phyloP scores from a whole-genome alignment of 2,888 invertebrate species.

The Hydrotaea cyrtoneurina region DNA sequence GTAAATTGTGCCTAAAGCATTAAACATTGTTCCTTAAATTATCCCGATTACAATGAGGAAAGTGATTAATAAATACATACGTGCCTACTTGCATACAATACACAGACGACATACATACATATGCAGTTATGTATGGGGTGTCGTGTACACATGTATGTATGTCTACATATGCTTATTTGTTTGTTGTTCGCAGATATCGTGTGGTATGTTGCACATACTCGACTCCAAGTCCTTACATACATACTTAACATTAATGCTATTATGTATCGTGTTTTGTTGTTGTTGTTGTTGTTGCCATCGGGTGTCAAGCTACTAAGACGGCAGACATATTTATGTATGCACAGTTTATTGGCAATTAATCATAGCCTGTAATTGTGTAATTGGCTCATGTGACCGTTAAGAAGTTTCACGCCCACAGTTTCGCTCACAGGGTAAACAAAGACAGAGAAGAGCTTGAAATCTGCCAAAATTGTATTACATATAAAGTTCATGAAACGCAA shows the following conservation, averaged over 20 bases:
- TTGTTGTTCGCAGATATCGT: background rate
- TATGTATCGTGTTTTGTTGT: background rate
- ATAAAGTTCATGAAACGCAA: too few species aligned
- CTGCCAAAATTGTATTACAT: too few species aligned
- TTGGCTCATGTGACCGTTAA: background rate
- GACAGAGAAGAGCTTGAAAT: too few species aligned
- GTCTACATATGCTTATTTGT: background rate
- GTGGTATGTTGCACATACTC: background rate
- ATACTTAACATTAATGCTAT: background rate
- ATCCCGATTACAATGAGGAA: constrained; percentile 65
- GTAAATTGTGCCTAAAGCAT: constrained; percentile 50
- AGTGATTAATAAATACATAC: constrained; percentile 57
- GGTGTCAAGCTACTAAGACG: background rate
- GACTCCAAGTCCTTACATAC: background rate
- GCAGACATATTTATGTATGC: background rate
- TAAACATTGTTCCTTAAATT: constrained; percentile 66
- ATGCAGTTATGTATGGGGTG: too few species aligned
- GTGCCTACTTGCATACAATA: background rate
- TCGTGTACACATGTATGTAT: too few species aligned
- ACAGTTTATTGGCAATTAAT: background rate
- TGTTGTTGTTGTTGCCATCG: constrained; percentile 17
- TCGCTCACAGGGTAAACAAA: too few species aligned
- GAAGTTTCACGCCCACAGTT: background rate
- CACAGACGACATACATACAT: too few species aligned
- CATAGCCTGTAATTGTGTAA: background rate